These are phyloP conservation scores for Scaptomyza parva DNA, from an alignment of 2,888 invertebrate genomes.

Conservation along the genomic window DNA sequence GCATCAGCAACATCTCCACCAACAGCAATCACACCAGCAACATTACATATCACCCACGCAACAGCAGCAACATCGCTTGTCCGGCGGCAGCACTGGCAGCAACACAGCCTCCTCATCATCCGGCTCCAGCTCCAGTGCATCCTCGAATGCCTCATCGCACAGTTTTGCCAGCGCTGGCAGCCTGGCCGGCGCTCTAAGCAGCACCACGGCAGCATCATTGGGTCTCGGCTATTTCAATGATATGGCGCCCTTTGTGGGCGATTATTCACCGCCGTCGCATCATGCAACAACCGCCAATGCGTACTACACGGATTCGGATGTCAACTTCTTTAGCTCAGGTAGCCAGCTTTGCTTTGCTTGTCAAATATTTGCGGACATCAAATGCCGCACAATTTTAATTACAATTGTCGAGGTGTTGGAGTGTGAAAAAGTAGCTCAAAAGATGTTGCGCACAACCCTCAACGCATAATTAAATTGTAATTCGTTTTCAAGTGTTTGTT, in stretches of 20 bases:
- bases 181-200: constrained; percentile 70
- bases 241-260: constrained; percentile 82
- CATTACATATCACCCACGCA: constrained; percentile 64
- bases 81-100: constrained; percentile 83
- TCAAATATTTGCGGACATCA: constrained; percentile 77
- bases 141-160: constrained; percentile 69
- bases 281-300: constrained; percentile 62
- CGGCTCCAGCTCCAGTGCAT: constrained; percentile 72
- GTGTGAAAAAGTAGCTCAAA: constrained; percentile 66
- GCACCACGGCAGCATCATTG: constrained; percentile 78
- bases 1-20: constrained; percentile 54
- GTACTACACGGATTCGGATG: constrained; percentile 84
- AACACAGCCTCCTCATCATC: constrained; percentile 67
- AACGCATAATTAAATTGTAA: constrained; percentile 81
- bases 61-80: constrained; percentile 78
- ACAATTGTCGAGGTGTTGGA: constrained; percentile 62
- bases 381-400: constrained; percentile 72
- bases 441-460: constrained; percentile 59
- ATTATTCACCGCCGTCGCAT: constrained; percentile 72
- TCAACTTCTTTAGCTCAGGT: constrained; percentile 84
- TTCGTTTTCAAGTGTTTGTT: constrained; percentile 75
- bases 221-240: constrained; percentile 82
- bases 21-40: constrained; percentile 52
- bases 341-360: constrained; percentile 34
- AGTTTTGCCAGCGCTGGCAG: constrained; percentile 55